phyloP scores from a whole-genome alignment of 2,888 invertebrate species.

The Mesoligia furuncula region DNA sequence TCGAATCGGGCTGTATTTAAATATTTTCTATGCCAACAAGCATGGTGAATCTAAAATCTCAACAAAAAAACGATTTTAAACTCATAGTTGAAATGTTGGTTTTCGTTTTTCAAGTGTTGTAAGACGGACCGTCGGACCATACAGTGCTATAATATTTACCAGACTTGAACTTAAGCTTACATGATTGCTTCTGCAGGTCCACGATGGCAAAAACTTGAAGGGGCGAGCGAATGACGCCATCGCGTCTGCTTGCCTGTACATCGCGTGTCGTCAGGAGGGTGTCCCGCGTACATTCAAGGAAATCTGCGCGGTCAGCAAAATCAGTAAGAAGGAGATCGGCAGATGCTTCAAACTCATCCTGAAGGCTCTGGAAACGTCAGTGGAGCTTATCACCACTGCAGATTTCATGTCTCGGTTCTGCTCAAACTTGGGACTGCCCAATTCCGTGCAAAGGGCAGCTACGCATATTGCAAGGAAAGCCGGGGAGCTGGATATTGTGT shows the following conservation, averaged over 20 bases:
- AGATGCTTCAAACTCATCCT: constrained; percentile 99
- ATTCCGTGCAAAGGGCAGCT: constrained; percentile 97
- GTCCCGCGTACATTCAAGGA: constrained; percentile 99
- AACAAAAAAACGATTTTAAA: too few relatives aligned
- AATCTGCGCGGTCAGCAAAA: constrained; percentile 99
- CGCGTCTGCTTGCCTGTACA: constrained; percentile 99
- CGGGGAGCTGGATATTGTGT: constrained; percentile 98
- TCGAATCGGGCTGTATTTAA: neutral
- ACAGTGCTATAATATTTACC: neutral
- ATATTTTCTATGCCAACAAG: neutral
- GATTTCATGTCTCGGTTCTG: constrained; percentile 99
- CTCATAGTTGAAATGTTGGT: too few relatives aligned
- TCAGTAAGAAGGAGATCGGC: constrained; percentile 99
- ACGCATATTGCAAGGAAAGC: constrained; percentile 99
- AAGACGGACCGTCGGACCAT: neutral
- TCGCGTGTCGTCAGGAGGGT: constrained; percentile 99
- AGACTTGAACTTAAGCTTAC: neutral
- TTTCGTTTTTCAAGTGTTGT: neutral
- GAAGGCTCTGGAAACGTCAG: constrained; percentile 98
- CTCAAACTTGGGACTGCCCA: constrained; percentile 97
- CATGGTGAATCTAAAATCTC: neutral
- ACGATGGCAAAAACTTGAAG: constrained; percentile 98
- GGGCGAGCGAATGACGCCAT: constrained; percentile 99
- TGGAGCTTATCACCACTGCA: constrained; percentile 99
- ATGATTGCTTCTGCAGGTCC: constrained; percentile 90